These are phyloP conservation scores for Heliconius ismenius DNA, from an alignment of 2,888 invertebrate species.

Conservation along the genomic window DNA sequence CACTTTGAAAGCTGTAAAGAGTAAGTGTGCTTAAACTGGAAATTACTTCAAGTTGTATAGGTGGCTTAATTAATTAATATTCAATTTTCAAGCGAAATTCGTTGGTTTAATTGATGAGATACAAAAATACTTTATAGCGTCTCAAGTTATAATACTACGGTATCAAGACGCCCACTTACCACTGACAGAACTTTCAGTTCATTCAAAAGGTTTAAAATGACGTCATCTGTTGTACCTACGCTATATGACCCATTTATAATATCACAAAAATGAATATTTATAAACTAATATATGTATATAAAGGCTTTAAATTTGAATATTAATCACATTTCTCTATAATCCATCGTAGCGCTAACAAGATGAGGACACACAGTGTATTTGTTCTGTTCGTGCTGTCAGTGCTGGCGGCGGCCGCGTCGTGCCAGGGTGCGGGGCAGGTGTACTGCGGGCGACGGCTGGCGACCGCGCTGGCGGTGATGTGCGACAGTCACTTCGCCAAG, in stretches of 20 bases:
- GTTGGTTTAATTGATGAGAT: neutral
- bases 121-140: neutral
- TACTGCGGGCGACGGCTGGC: slow-evolving; percentile 43
- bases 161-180: neutral
- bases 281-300: neutral
- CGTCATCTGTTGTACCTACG: neutral
- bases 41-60: neutral
- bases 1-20: no score
- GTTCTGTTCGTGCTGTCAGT: neutral
- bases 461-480: slow-evolving; percentile 43
- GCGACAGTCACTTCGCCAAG: slow-evolving; percentile 42
- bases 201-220: neutral
- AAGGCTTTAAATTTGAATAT: neutral
- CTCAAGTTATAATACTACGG: neutral
- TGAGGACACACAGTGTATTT: slow-evolving; percentile 29
- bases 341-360: slow-evolving; percentile 17
- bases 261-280: neutral
- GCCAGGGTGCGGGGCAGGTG: slow-evolving; percentile 25
- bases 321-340: neutral
- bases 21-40: neutral
- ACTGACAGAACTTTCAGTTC: neutral
- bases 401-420: neutral
- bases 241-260: neutral
- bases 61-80: neutral
- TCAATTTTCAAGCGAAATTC: neutral